phyloP scores from a whole-genome alignment of 2,797 vertebrate species.

The Arctocebus calabarensis region DNA sequence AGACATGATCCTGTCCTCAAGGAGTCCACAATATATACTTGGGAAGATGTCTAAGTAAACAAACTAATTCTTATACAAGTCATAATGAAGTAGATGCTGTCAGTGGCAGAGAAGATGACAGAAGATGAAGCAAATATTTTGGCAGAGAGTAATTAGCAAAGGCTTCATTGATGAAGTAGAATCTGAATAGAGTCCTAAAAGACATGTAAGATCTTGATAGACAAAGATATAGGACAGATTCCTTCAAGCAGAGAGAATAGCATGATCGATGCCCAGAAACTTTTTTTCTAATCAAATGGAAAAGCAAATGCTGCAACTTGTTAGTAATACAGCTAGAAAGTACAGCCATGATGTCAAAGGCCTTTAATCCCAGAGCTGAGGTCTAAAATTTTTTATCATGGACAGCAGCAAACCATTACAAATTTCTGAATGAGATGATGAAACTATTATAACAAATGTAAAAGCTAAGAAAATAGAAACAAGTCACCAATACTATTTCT shows the following conservation, averaged over 20 bases:
- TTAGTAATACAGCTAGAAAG: not conserved
- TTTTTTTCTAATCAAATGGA: not conserved
- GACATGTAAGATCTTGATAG: not conserved
- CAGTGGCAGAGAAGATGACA: constrained; percentile 10
- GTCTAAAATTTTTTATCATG: not conserved
- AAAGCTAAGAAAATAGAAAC: constrained; percentile 6
- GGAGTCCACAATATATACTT: not conserved
- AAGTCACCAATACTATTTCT: not conserved
- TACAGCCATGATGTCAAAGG: not conserved
- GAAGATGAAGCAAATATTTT: constrained; percentile 11
- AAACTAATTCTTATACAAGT: not conserved
- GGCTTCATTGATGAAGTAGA: not conserved
- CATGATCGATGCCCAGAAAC: not conserved
- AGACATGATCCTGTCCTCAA: not conserved
- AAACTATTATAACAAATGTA: not conserved
- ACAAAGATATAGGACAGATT: constrained; percentile 7
- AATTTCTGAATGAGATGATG: not conserved
- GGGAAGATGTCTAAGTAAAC: not conserved
- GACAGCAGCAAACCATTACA: not conserved
- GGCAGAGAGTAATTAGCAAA: constrained; percentile 1
- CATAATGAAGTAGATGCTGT: not conserved
- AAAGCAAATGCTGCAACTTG: constrained; percentile 25
- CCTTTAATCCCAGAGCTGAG: not conserved
- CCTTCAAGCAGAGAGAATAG: not conserved
- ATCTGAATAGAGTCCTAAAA: not conserved